phyloP scores from a whole-genome alignment of 1,140 invertebrate species.

The Aradophagus sp. region DNA sequence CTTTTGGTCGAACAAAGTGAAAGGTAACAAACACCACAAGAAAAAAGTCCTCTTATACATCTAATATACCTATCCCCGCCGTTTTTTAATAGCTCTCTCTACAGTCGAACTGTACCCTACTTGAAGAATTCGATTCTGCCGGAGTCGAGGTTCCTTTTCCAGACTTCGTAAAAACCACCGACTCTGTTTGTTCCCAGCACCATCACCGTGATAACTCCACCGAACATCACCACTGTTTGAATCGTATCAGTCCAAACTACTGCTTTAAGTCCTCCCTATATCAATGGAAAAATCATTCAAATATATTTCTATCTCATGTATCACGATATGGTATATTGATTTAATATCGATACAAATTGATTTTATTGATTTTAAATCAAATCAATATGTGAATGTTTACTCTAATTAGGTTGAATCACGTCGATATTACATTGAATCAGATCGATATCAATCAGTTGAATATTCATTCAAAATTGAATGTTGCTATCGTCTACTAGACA shows the following conservation, averaged over 20 bases:
- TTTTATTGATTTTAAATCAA: no score
- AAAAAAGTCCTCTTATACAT: conserved; percentile 15
- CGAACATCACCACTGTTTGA: conserved; percentile 86
- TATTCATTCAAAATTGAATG: no score
- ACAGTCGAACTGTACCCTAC: conserved; percentile 68
- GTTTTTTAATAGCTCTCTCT: conserved; percentile 39
- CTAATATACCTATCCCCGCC: conserved; percentile 38
- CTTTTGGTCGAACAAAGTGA: no score
- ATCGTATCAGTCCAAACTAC: conserved; percentile 92
- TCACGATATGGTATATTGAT: no score
- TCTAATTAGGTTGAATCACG: no score
- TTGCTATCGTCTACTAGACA: no score
- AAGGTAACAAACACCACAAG: no score
- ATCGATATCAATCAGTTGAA: no score
- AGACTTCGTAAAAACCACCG: conserved; percentile 81
- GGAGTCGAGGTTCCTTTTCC: conserved; percentile 75
- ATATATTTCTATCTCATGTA: no score
- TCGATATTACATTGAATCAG: no score
- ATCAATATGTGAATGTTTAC: no score
- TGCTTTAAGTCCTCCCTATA: conserved; percentile 88
- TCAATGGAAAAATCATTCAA: conserved; percentile 2
- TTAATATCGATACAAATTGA: no score
- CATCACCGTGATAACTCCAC: conserved; percentile 81
- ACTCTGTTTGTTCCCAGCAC: conserved; percentile 80
- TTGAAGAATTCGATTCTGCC: conserved; percentile 79